These are phyloP conservation scores for Sepioteuthis lessoniana DNA, from an alignment of 2,888 invertebrate genomes.

Conservation along the genomic window DNA sequence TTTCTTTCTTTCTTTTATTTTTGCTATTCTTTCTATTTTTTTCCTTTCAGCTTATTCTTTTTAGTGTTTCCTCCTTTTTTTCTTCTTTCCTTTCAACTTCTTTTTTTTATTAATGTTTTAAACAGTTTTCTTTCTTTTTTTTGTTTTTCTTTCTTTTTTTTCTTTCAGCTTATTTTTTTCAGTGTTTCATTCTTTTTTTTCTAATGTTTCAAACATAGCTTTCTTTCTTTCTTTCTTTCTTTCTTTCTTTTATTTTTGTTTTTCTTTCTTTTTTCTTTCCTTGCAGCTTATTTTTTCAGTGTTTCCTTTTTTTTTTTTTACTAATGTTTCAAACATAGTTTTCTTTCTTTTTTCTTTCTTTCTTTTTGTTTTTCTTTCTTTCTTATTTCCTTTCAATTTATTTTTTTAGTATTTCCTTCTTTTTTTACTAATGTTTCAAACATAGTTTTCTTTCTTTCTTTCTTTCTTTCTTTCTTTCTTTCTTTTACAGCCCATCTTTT, in stretches of 20 bases:
- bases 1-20: background rate
- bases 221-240: background rate
- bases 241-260: background rate
- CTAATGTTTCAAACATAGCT: fast-evolving
- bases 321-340: background rate
- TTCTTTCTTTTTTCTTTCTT: no score
- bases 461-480: background rate
- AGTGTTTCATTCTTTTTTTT: background rate
- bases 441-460: background rate
- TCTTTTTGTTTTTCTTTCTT: no score
- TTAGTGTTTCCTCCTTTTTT: no score
- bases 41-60: no score
- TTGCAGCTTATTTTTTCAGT: background rate
- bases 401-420: background rate
- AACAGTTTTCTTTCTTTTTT: background rate
- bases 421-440: fast-evolving
- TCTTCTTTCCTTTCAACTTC: background rate
- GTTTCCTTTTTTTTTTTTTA: background rate
- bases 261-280: background rate
- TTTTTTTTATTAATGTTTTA: no score
- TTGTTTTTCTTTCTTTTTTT: background rate
- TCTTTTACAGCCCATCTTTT: background rate
- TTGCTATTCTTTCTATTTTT: no score
- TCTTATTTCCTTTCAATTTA: background rate
- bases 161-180: background rate